Base-by-base conservation (phyloP, 2,888 invertebrate genomes). In the Holacanthella duospinosa region DNA sequence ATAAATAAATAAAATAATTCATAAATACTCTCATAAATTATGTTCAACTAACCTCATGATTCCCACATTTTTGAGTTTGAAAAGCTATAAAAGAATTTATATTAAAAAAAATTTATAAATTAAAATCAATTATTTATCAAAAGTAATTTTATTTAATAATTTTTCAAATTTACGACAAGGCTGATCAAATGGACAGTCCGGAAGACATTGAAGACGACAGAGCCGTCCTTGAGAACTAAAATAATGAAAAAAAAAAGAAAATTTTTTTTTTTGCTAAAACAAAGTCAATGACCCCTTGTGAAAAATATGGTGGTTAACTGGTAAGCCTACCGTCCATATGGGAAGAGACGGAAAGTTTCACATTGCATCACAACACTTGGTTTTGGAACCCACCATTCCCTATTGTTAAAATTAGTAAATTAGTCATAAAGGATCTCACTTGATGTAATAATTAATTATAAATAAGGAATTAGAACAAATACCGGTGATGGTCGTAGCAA, bases 401-500 rank as follows among this genome's bases (percentile, higher is more conserved):
- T 48, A 26, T 4, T 25, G 6, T 48, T 25, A 60, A 26, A 48
- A 59, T 3, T 26, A 44, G 6, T 29, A 55, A 6, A 55, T 26
- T 25, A 21, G 29, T n/a, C 9, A 55, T 28, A 19, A 55, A 59
- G 21, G 26, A 9, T 55, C 59, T 65, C 12, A 55, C 36, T 61
- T 6, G 70, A 68, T 27, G 68, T n/a, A n/a, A n/a, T n/a, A n/a
- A n/a, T n/a, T n/a, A n/a, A n/a, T n/a, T n/a, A n/a, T n/a, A n/a
- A n/a, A n/a, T n/a, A n/a, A n/a, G n/a, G n/a, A n/a, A 36, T 16
- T 36, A 16, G 16, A 68, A 68, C 68, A 70, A 63, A 63, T 69
- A 68, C 12, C 71, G 66, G 61, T 71, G 71, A 2, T 71, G 70
- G 56, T 71, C 71, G 53, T 71, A 71, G 55, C 71, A 71, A 21